Percentiles rank a stretch among this genome's conserved stretches.
phyloP scores from a whole-genome alignment of 2,888 invertebrate genomes.

The Homarus gammarus region DNA sequence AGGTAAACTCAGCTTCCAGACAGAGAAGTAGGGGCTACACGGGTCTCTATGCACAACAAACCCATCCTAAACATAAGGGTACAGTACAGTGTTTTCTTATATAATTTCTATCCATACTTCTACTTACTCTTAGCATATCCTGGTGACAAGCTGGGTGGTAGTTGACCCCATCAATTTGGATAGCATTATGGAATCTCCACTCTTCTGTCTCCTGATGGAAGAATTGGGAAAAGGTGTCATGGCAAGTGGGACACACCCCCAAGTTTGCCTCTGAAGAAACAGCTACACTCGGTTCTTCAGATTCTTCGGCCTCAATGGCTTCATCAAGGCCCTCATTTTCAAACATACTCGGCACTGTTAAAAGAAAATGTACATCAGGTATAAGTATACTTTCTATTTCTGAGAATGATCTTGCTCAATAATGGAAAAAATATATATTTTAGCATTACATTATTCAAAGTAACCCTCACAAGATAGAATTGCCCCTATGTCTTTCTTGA shows the following conservation, averaged over 20 bases:
- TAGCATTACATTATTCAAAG: too few species aligned
- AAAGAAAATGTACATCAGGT: not conserved
- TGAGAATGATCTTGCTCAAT: too few species aligned
- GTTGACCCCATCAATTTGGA: slow-evolving; percentile 84
- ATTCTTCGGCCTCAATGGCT: slow-evolving; percentile 81
- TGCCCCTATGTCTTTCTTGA: too few species aligned
- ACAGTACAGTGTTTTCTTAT: too few species aligned
- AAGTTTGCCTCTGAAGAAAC: slow-evolving; percentile 85
- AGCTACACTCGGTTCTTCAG: slow-evolving; percentile 81
- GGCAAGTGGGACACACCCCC: slow-evolving; percentile 92
- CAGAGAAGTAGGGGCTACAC: too few species aligned
- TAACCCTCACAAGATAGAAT: too few species aligned
- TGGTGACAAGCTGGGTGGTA: slow-evolving; percentile 95
- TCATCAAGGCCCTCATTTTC: slow-evolving; percentile 79
- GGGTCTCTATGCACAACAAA: too few species aligned
- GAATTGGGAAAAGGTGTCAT: slow-evolving; percentile 95
- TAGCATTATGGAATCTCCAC: slow-evolving; percentile 94
- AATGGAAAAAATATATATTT: not conserved
- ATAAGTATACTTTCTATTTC: not conserved
- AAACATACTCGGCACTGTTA: slow-evolving; percentile 60
- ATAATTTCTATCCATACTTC: too few species aligned
- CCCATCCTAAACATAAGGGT: too few species aligned
- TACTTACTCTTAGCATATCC: slow-evolving; percentile 86
- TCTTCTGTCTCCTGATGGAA: slow-evolving; percentile 98
- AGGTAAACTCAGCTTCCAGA: too few species aligned